Evolutionary conservation across 2,113 vertebrate genomes (phyloP), one percentile per base, ranked within the genome.

Genomic region (Nettapus auritus): DNA sequence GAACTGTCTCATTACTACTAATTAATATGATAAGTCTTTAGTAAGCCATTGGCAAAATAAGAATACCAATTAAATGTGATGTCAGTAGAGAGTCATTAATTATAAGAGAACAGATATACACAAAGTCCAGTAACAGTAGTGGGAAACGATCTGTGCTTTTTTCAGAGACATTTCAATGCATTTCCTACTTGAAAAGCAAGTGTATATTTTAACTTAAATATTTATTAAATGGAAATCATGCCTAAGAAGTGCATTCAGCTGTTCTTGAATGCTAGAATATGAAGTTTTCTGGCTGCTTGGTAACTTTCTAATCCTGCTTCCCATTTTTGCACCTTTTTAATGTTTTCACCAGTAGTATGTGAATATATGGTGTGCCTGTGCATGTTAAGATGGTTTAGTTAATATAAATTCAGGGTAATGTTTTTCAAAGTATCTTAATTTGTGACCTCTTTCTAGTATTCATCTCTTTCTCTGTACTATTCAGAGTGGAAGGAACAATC

Each of bases 1-100:
- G 87, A 95, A 36, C 82, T 93, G 73, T 93, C 97, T 97, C 71
- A 84, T 95, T 96, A 76, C 70, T 93, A 56, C 26, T 93, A 97
- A 94, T 97, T 97, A 97, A 94, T 94, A 83, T 70, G 57, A 44
- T 83, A 86, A 92, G 67, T 62, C 82, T 84, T 97, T 80, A 90
- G 73, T 3, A 70, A 90, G 26, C 84, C 89, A 81, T 89, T 94
- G 90, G 87, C 91, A 96, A 96, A 94, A 96, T 81, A 84, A 97
- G 44, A 75, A 73, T 84, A 96, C 75, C 89, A 91, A 91, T 82
- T 96, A 94, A 89, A 86, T 77, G 44, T 89, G 85, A 88, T 75
- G 86, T 85, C 80, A 60, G 93, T 93, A 90, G 85, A 70, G 55
- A 80, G 78, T 89, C 93, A 93, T 93, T 95, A 97, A 95, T 97